Conservation (phyloP, 2,888 invertebrate genomes). For the Steinernema carpocapsae region DNA sequence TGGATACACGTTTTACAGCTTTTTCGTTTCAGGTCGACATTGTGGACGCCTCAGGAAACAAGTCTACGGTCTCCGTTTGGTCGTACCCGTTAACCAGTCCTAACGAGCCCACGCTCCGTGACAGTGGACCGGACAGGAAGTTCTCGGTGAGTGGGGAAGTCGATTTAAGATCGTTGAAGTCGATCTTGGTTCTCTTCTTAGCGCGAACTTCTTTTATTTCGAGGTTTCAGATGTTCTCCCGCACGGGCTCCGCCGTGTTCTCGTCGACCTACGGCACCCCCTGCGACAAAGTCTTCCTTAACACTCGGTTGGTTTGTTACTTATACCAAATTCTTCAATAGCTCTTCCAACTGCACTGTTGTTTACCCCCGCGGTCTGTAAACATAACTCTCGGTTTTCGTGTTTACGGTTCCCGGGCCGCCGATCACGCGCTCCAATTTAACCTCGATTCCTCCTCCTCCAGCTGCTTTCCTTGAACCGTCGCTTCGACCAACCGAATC, state of each 20-base stretch:
- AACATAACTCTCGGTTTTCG: too few relatives aligned
- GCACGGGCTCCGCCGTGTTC: constrained; percentile 24
- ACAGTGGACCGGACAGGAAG: background rate
- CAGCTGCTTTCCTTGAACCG: too few relatives aligned
- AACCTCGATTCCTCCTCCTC: too few relatives aligned
- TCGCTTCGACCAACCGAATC: too few relatives aligned
- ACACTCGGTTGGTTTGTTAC: constrained; percentile 32
- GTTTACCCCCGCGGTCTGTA: too few relatives aligned
- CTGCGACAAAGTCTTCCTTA: constrained; percentile 18
- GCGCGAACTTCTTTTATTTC: background rate
- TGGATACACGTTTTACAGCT: background rate
- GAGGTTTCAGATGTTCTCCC: constrained; percentile 23
- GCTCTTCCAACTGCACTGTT: too few relatives aligned
- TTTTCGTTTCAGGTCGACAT: constrained; percentile 30
- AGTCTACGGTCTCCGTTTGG: constrained; percentile 27
- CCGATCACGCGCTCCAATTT: too few relatives aligned
- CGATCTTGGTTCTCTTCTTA: too few relatives aligned
- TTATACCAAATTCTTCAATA: background rate
- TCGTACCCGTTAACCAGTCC: constrained; percentile 25
- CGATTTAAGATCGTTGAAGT: too few relatives aligned
- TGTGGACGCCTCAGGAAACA: constrained; percentile 27
- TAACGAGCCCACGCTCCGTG: constrained; percentile 2
- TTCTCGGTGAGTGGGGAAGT: constrained; percentile 9
- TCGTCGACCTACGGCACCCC: background rate
- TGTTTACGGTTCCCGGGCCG: too few relatives aligned